phyloP scores from a whole-genome alignment of 2,113 vertebrate genomes.

The Chelonoidis abingdonii region DNA sequence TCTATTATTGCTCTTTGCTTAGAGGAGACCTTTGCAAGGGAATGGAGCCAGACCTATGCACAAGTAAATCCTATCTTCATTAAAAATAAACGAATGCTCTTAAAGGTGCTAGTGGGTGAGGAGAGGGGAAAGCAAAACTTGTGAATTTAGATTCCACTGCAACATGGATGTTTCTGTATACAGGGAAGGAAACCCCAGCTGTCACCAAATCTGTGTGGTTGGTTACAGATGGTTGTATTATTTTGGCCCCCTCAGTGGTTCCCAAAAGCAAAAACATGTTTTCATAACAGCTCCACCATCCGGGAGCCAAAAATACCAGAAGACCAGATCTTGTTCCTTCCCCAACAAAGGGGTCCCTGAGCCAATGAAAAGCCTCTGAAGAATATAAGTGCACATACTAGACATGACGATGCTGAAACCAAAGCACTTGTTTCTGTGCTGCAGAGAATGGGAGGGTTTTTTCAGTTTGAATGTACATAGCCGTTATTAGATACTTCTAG shows the following conservation, averaged over 20 bases:
- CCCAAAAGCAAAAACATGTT: not conserved
- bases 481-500: not conserved
- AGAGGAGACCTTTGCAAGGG: not conserved
- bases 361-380: not conserved
- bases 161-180: fast-evolving
- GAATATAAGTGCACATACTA: not conserved
- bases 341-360: not conserved
- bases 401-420: not conserved
- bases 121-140: not conserved
- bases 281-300: not conserved
- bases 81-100: not conserved
- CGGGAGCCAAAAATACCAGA: not conserved
- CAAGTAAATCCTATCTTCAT: not conserved
- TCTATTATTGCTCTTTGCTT: not conserved
- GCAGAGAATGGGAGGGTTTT: not conserved
- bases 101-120: not conserved
- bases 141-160: not conserved
- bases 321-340: not conserved
- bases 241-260: too few species aligned
- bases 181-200: not conserved
- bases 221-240: not conserved
- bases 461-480: not conserved
- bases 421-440: not conserved
- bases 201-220: not conserved
- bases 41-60: not conserved